Percentiles rank a stretch among this genome's conserved stretches.
Conservation (phyloP, 2,113 vertebrate genomes). For the Nothoprocta perdicaria region DNA sequence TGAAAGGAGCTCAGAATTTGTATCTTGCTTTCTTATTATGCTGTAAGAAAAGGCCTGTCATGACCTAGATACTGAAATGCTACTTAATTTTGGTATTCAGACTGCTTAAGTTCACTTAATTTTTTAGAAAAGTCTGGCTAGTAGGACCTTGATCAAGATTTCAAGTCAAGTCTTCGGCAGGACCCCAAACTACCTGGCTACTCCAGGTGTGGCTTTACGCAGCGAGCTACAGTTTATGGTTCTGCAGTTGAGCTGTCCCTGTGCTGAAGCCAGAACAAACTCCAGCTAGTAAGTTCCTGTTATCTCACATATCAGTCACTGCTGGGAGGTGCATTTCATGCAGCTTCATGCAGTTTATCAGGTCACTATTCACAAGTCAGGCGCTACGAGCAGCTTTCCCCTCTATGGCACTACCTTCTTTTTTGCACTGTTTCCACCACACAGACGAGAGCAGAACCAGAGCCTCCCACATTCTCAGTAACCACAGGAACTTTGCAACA, state of each 20-base stretch:
- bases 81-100: not conserved
- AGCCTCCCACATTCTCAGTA: not conserved
- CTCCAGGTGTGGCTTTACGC: not conserved
- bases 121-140: not conserved
- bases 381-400: not conserved
- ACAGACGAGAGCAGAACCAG: not conserved
- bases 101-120: not conserved
- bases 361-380: not conserved
- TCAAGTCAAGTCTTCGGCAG: not conserved
- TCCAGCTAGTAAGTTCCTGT: not conserved
- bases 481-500: not conserved
- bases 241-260: not conserved
- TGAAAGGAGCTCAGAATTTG: not conserved
- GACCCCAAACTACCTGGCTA: not conserved
- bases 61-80: not conserved
- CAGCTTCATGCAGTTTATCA: not conserved
- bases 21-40: not conserved
- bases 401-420: not conserved
- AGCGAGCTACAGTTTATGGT: not conserved
- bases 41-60: not conserved
- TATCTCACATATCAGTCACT: not conserved
- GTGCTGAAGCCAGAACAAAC: not conserved
- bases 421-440: not conserved
- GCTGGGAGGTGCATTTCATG: not conserved
- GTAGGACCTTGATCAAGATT: not conserved